Evolutionary conservation across 2,113 vertebrate genomes (phyloP).

Genomic region (Poeciliopsis occidentalis): DNA sequence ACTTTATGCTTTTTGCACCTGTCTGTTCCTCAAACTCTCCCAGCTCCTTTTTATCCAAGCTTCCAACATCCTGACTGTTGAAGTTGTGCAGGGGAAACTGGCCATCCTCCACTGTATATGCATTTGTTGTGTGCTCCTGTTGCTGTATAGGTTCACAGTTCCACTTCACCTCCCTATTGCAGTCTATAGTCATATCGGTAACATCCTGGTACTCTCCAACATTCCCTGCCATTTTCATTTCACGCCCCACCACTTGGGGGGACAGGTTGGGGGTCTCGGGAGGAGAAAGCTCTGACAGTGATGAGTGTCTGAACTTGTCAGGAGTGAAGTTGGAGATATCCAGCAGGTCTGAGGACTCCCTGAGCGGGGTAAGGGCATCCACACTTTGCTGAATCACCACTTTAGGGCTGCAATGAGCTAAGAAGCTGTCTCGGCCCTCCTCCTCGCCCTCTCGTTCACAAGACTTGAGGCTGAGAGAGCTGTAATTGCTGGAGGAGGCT

Average conservation of each 20-base stretch:
- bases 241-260: slow-evolving; percentile 90
- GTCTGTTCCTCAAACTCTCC: slow-evolving; percentile 88
- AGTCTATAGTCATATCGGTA: slow-evolving; percentile 81
- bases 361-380: slow-evolving; percentile 93
- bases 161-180: slow-evolving; percentile 90
- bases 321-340: slow-evolving; percentile 99
- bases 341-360: slow-evolving; percentile 96
- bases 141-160: slow-evolving; percentile 88
- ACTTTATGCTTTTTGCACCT: slow-evolving; percentile 88
- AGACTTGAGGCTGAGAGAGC: slow-evolving; percentile 94
- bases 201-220: slow-evolving; percentile 88
- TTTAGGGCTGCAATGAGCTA: slow-evolving; percentile 98
- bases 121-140: slow-evolving; percentile 81
- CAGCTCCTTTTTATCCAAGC: slow-evolving; percentile 85
- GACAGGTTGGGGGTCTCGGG: slow-evolving; percentile 97
- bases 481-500: slow-evolving; percentile 95
- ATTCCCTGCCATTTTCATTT: slow-evolving; percentile 86
- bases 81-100: slow-evolving; percentile 95
- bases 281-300: slow-evolving; percentile 95
- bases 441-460: slow-evolving; percentile 95
- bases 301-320: slow-evolving; percentile 97
- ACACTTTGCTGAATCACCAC: slow-evolving; percentile 97
- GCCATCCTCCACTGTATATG: slow-evolving; percentile 89
- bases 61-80: slow-evolving; percentile 88
- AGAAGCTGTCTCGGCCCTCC: slow-evolving; percentile 93